These are phyloP conservation scores for Sphaeridia pumilis DNA, from an alignment of 2,888 invertebrate species.

Conservation along the genomic window DNA sequence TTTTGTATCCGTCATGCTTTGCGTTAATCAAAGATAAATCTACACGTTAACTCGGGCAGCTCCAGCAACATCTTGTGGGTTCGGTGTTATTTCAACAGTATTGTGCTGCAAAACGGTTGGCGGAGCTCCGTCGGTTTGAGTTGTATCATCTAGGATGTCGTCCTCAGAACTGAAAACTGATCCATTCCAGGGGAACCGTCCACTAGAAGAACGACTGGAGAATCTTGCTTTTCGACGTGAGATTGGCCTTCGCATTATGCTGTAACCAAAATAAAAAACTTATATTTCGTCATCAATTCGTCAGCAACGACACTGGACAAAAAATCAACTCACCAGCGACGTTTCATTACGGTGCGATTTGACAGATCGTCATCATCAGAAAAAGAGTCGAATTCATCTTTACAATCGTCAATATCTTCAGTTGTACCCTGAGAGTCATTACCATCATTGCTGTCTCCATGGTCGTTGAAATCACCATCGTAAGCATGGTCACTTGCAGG, in stretches of 20 bases:
- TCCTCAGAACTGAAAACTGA: constrained; percentile 31
- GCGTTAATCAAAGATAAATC: no score
- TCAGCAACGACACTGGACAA: no score
- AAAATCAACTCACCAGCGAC: constrained; percentile 27
- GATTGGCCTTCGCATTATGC: constrained; percentile 32
- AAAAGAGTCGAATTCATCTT: constrained; percentile 28
- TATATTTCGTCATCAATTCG: no score
- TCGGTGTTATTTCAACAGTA: constrained; percentile 9
- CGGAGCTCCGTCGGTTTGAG: neutral
- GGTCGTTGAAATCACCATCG: constrained; percentile 14
- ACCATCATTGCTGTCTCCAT: constrained; percentile 36
- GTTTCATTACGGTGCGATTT: constrained; percentile 27
- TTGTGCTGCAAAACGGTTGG: neutral
- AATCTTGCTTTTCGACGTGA: constrained; percentile 27
- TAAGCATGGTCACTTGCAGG: constrained; percentile 3
- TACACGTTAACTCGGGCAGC: constrained; percentile 12
- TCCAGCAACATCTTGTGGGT: constrained; percentile 7
- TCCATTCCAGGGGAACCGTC: constrained; percentile 16
- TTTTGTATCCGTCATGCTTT: no score
- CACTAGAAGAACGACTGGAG: constrained; percentile 18
- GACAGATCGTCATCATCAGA: constrained; percentile 32
- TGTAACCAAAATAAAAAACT: constrained; percentile 12
- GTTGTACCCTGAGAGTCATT: constrained; percentile 35
- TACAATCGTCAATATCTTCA: constrained; percentile 35
- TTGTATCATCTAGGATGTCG: constrained; percentile 15